Evolutionary conservation across 2,113 vertebrate species (phyloP), one percentile per base, ranked within the genome.

Genomic region (Tragelaphus strepsiceros): DNA sequence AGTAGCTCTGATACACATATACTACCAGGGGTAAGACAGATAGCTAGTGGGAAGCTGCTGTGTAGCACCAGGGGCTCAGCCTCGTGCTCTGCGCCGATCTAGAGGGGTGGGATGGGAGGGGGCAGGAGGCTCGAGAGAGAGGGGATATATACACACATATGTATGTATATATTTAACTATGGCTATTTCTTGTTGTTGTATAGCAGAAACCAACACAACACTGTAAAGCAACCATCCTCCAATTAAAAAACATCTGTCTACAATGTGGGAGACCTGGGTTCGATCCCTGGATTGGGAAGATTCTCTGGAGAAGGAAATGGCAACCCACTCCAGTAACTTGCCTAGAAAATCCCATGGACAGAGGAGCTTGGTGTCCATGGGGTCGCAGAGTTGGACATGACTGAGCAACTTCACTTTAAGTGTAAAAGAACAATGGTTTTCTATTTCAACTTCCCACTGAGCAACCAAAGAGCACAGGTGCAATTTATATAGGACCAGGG

Each of bases 1-100:
- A 71, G 71, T 24, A 43, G 71, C 71, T 22, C 35, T 77, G 71
- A 43, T 7, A 43, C 2, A 43, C 3, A 22, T 14, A 14, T 39
- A 26, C 22, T 14, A 22, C 6, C 71, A 43, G 2, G 71, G 14
- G 12, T 77, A 14, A 43, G 12, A 43, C 71, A 15, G 71, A 7
- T 0, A 39, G 71, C 35, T 43, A 7, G 35, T 1, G 12, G 71
- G 22, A 39, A 22, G 21, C 71, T 77, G 71, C 71, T 7, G 35
- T 3, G 14, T 13, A 74, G 11, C 71, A 39, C 10, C n/a, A 24
- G 35, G 21, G 35, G 35, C 71, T 30, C 35, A 43, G 35, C 35
- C 35, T 24, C 5, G 3, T 3, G 22, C 21, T 43, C 71, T 77
- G 71, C 3, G 21, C 24, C 0, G 0, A 24, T 3, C 14, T 24